Base-by-base conservation (phyloP, 53 echinoderm and acorn worm species). In the Arbacia lixula region DNA sequence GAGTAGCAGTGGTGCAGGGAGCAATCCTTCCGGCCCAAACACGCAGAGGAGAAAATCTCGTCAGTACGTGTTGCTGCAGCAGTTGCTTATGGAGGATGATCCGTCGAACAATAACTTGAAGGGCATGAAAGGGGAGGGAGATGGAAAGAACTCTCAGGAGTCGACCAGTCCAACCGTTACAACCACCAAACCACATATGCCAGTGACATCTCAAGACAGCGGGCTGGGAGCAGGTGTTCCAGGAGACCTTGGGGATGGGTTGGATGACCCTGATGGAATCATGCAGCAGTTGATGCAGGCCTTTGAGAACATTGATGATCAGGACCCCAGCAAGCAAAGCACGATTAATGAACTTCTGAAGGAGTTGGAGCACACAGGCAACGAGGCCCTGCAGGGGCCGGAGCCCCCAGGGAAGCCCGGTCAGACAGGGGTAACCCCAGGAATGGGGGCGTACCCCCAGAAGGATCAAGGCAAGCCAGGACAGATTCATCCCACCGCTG, bases 1-100 rank as follows among this genome's bases (percentile, higher is more conserved):
- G 28, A 94, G 37, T 51, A 94, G 71, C 86, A 96, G 80, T 76
- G 55, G 75, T 31, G 20, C 9, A 9, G 55, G 66, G 20, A 50
- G 51, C 50, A 52, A 16, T 29, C 31, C 14, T n/a, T 22, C 54
- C 21, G 4, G 20, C 43, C 16, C 31, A n/a, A 20, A 30, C 36
- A 21, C 20, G 8, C 57, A 57, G 26, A 57, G 32, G 37, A 78
- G 56, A 49, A 64, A 85, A 76, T 54, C 50, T 60, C 84, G 82
- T 72, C 92, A 94, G 83, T 94, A 97, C 66, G 89, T 89, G 8
- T 61, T 97, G n/a, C 51, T 97, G 39, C 93, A 97, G 74, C 77
- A 92, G 60, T 85, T 97, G 29, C 88, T 97, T 6, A 97, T 93
- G 92, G 97, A 97, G 65, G 94, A 92, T 36, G 86, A 88, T 38